Evolutionary conservation across 2,797 vertebrate species (phyloP), one percentile per base, ranked within the genome.

Genomic region (Protonibea diacanthus): DNA sequence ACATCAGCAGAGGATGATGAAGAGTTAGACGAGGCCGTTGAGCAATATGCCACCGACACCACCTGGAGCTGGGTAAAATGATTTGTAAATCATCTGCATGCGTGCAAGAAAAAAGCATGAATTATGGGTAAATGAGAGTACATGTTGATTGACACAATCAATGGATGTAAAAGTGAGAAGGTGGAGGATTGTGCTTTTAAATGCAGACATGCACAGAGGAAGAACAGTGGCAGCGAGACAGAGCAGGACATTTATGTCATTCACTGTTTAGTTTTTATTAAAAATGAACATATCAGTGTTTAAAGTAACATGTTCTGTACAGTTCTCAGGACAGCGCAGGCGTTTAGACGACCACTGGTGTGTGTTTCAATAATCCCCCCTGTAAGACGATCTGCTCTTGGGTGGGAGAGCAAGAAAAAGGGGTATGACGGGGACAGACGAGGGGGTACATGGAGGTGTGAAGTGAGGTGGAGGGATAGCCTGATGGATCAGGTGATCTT

Each of bases 11-110:
- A 91, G 64, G 88, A 88, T 62, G 89, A 75, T 60, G 93, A 93
- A 60, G 91, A 94, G 52, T 69, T 92, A 6, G 84, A 92, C 55
- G 92, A 92, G 55, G 74, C 86, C 44, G 83, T 51, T 61, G 89
- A 90, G 56, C 84, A 74, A 2, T 82, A 92, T 81, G 76, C 48
- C 65, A 52, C 56, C 20, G 92, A 93, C 69, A 93, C 89, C 85
- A 95, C 91, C 77, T 96, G 94, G 94, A 94, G 92, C 86, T 95
- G 95, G 95, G 95, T 96, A 94, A 94, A 76, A 78, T 81, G 27
- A 21, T 83, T 68, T 86, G 5, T 53, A 10, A 69, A 71, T 65
- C 5, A 29, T 77, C 13, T 86, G 83, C 77, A 73, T 84, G 73
- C 42, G 56, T 76, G 48, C 6, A 27, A 52, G 18, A 42, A 10